Conservation (phyloP, 2,113 vertebrate genomes). For the Epinephelus cyanopodus region DNA sequence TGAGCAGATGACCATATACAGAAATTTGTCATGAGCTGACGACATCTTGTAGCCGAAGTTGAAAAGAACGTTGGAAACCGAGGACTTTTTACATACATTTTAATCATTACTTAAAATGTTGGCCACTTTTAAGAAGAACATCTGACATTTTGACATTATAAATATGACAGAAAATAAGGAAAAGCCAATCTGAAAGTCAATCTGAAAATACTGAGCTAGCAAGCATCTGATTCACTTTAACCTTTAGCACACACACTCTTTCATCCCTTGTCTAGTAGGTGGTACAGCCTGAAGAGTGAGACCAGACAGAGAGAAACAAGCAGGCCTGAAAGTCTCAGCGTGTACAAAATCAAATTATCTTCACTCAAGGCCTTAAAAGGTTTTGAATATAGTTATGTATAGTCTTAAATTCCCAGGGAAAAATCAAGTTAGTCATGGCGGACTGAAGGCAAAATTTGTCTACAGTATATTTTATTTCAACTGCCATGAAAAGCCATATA, state of each 20-base stretch:
- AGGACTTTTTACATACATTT: too few relatives aligned
- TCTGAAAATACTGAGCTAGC: neutral
- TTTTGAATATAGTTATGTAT: neutral
- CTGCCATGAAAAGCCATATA: neutral
- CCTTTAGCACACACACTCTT: neutral
- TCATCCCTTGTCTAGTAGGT: neutral
- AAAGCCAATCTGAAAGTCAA: neutral
- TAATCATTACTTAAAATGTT: too few relatives aligned
- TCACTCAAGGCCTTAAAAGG: neutral
- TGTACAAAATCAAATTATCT: conserved; percentile 2
- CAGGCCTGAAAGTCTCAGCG: neutral
- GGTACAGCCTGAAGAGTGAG: neutral
- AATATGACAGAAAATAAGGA: too few relatives aligned
- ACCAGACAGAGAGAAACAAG: neutral
- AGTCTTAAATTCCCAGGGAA: neutral
- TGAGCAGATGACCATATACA: too few relatives aligned
- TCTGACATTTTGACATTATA: too few relatives aligned
- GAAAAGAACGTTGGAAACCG: too few relatives aligned
- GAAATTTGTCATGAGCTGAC: too few relatives aligned
- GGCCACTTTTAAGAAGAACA: too few relatives aligned
- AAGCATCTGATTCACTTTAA: conserved; percentile 15
- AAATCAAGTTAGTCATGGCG: neutral
- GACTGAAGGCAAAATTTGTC: neutral
- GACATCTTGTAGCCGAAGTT: too few relatives aligned
- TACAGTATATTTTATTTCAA: neutral